These are phyloP conservation scores for Cirrhinus molitorella DNA, from an alignment of 2,797 vertebrate genomes.

Conservation along the genomic window DNA sequence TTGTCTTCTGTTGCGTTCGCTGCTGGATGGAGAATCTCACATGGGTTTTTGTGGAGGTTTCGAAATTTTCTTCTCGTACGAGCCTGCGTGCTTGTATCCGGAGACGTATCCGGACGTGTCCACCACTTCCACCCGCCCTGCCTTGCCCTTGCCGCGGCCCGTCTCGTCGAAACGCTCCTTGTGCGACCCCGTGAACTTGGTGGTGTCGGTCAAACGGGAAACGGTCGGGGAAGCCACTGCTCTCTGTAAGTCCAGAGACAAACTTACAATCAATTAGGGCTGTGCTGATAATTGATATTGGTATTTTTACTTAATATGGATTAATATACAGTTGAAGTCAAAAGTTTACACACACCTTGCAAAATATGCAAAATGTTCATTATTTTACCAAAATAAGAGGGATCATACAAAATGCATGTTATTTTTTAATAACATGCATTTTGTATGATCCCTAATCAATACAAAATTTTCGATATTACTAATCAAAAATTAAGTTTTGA, in stretches of 20 bases:
- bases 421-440: no score
- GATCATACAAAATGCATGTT: no score
- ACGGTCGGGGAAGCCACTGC: conserved; percentile 86
- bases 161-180: conserved; percentile 93
- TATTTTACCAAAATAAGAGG: no score
- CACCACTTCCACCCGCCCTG: conserved; percentile 91
- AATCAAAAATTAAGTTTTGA: no score
- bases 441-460: no score
- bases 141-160: conserved; percentile 93
- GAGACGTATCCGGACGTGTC: conserved; percentile 93
- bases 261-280: neutral
- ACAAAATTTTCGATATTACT: no score
- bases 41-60: conserved; percentile 75
- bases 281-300: no score
- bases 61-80: conserved; percentile 92
- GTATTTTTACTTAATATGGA: no score
- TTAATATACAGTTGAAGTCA: no score
- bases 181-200: conserved; percentile 95
- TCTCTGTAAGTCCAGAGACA: conserved; percentile 76
- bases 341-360: no score
- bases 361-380: no score
- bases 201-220: conserved; percentile 91
- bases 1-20: conserved; percentile 16
- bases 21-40: conserved; percentile 64
- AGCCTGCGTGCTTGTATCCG: conserved; percentile 93